Evolutionary conservation across 2,888 invertebrate species (phyloP).

Genomic region (Anodontia alba): DNA sequence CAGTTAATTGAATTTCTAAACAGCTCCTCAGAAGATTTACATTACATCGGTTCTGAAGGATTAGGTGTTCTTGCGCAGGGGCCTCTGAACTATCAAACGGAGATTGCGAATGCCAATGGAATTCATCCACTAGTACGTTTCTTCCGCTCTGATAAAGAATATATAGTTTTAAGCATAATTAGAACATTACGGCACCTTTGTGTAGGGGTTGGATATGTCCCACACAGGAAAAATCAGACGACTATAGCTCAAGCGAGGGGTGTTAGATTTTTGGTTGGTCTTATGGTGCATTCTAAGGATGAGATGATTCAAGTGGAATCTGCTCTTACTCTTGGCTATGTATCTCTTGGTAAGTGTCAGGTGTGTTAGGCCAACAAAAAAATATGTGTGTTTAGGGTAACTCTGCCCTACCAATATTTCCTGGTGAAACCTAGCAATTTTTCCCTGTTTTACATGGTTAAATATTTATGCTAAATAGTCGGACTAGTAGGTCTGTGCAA

Average conservation of each 20-base stretch:
- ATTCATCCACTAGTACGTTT: slow-evolving; percentile 80
- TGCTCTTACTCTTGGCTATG: slow-evolving; percentile 81
- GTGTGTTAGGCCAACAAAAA: too few species aligned
- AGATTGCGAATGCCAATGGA: slow-evolving; percentile 80
- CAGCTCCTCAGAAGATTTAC: slow-evolving; percentile 80
- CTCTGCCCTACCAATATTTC: too few species aligned
- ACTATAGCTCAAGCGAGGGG: slow-evolving; percentile 80
- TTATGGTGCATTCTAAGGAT: slow-evolving; percentile 82
- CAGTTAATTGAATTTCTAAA: slow-evolving; percentile 83
- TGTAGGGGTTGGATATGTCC: slow-evolving; percentile 82
- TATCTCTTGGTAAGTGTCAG: slow-evolving; percentile 80
- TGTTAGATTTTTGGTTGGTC: slow-evolving; percentile 80
- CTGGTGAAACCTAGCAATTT: too few species aligned
- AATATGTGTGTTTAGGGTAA: too few species aligned
- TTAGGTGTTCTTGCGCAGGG: slow-evolving; percentile 83
- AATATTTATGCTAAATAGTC: too few species aligned
- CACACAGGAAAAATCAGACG: slow-evolving; percentile 79
- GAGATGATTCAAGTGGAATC: slow-evolving; percentile 83
- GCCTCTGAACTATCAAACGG: slow-evolving; percentile 78
- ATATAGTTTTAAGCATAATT: slow-evolving; percentile 82
- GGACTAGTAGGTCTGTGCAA: background rate
- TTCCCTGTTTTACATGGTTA: too few species aligned
- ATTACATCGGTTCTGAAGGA: slow-evolving; percentile 83
- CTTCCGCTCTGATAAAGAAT: slow-evolving; percentile 80
- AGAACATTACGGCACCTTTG: slow-evolving; percentile 80